These are phyloP conservation scores for Nysson spinosus DNA, from an alignment of 2,888 invertebrate species.

Conservation along the genomic window DNA sequence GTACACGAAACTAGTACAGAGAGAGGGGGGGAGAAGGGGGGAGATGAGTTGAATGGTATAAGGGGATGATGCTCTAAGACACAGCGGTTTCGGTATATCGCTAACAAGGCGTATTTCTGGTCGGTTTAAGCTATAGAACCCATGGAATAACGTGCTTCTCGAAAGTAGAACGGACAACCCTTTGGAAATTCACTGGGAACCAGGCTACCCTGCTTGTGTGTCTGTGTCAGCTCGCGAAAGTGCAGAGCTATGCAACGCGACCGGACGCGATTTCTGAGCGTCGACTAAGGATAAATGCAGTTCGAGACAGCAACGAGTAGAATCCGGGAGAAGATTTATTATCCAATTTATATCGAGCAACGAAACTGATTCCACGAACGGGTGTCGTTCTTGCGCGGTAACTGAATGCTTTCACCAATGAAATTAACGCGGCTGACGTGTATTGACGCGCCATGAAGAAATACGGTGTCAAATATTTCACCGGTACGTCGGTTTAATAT, in stretches of 20 bases:
- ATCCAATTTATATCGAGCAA: slow-evolving; percentile 42
- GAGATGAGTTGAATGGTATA: slow-evolving; percentile 2
- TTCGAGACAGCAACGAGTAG: slow-evolving; percentile 6
- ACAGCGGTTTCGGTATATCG: slow-evolving; percentile 27
- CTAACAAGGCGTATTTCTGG: slow-evolving; percentile 53
- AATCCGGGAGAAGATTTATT: slow-evolving; percentile 39
- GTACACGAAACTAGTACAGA: slow-evolving; percentile 9
- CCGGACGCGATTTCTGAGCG: slow-evolving; percentile 24
- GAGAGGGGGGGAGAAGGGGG: not conserved
- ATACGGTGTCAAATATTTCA: slow-evolving; percentile 14
- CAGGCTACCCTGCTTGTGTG: no score
- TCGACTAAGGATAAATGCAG: slow-evolving; percentile 15
- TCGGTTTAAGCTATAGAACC: slow-evolving; percentile 23
- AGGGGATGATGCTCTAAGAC: slow-evolving; percentile 34
- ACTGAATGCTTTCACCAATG: slow-evolving; percentile 12
- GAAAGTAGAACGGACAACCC: not conserved
- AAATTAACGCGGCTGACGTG: slow-evolving; percentile 19
- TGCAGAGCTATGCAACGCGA: slow-evolving; percentile 33
- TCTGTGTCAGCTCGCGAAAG: slow-evolving; percentile 16
- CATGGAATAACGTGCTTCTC: slow-evolving; percentile 28
- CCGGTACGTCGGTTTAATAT: slow-evolving; percentile 3
- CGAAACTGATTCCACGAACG: slow-evolving; percentile 1
- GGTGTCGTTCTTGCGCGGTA: not conserved
- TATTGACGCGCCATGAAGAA: not conserved
- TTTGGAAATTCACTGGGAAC: not conserved